Base-by-base conservation (phyloP, 2,888 invertebrate species). In the Nomada ferruginata region DNA sequence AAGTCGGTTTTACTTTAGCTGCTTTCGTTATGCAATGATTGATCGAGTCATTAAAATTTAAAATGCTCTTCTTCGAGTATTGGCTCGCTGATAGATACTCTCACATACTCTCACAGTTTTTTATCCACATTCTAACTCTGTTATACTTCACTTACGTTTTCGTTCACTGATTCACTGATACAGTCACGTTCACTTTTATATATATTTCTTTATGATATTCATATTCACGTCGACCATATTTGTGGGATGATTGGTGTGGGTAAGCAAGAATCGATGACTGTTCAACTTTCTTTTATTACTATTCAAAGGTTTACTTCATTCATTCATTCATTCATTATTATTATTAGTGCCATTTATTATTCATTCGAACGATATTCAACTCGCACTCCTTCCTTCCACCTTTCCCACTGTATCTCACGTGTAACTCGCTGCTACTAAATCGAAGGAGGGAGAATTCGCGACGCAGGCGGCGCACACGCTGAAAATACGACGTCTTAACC, bases 401-500 rank as follows among this genome's bases (percentile, higher is more conserved):
- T 13, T 64, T 61, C 26, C 11, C 47, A 7, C 36, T 36, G 36
- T 44, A 44, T 20, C 50, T 70, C 26, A 23, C 10, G 36, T 1
- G 59, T 9, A 18, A 61, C 36, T 23, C 20, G 29, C 13, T 55
- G 20, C 36, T 36, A 23, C 23, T 7, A 5, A 52, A 60, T 29
- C 59, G 18, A 9, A 20, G 2, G 13, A 44, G 57, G 11, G 53
- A 15, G 42, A 63, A 44, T 50, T 20, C 42, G 9, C 42, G 55
- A 36, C 69, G 72, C 69, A 73, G 29, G 55, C 66, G 60, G 36
- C 20, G 13, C 47, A 15, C 44, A 2, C 26, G 44, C 36, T 61
- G 83, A 76, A 79, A 75, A 79, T 79, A 79, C 69, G 76, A 76
- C 72, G 76, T 63, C 83, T 83, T 83, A 83, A 83, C 79, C 79